A percentile compares a stretch with the other conserved stretches of the same genome.
Conservation (phyloP, 2,113 vertebrate species). For the Odocoileus virginianus region DNA sequence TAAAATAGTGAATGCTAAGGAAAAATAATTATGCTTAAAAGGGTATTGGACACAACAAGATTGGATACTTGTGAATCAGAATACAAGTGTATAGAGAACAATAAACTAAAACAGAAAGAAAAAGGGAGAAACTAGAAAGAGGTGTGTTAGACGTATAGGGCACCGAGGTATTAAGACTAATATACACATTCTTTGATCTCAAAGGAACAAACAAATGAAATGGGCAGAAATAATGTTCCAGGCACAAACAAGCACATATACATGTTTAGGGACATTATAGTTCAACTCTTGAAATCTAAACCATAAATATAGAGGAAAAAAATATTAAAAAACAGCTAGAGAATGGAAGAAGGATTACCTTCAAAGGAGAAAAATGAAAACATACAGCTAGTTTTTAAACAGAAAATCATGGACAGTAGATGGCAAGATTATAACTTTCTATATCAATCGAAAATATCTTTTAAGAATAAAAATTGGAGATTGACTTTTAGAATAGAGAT, state of each 20-base stretch:
- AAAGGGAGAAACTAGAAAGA: not conserved
- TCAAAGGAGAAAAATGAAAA: not conserved
- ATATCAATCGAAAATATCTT: not conserved
- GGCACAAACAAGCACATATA: no score
- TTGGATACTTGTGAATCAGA: not conserved
- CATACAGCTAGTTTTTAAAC: not conserved
- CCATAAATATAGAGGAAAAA: not conserved
- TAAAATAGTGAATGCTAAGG: not conserved
- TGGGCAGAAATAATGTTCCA: not conserved
- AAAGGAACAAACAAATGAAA: not conserved
- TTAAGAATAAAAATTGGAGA: not conserved
- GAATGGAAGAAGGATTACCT: not conserved
- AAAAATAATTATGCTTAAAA: not conserved
- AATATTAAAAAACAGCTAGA: not conserved
- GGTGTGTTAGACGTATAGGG: not conserved
- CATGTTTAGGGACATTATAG: no score
- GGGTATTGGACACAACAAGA: not conserved
- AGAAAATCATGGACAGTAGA: not conserved
- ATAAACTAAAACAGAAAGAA: not conserved
- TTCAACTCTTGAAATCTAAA: not conserved
- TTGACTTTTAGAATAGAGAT: not conserved
- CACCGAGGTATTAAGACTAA: not conserved
- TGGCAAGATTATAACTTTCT: not conserved
- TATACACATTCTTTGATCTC: not conserved
- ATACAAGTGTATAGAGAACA: not conserved